phyloP scores from a whole-genome alignment of 1,140 invertebrate genomes.

The Stegodyphus mimosarum region DNA sequence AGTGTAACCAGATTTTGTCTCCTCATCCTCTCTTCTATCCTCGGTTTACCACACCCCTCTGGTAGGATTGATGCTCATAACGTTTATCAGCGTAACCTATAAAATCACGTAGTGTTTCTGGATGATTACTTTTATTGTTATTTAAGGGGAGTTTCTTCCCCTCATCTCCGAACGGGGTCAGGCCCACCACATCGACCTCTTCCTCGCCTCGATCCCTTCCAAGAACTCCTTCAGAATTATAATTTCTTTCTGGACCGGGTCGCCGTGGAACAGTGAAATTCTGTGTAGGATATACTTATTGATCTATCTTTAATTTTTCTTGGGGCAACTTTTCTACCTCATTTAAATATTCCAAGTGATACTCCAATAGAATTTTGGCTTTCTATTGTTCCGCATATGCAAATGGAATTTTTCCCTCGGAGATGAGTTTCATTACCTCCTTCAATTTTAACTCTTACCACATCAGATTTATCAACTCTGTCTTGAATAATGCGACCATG shows the following conservation, averaged over 20 bases:
- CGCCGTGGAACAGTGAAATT: conserved; percentile 47
- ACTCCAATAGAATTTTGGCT: conserved; percentile 91
- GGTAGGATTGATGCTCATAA: conserved; percentile 49
- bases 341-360: conserved; percentile 81
- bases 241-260: conserved; percentile 45
- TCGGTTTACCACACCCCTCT: conserved; percentile 26
- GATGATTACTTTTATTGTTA: conserved; percentile 61
- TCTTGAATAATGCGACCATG: no score
- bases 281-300: conserved; percentile 66
- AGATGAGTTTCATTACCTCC: no score
- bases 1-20: conserved; percentile 34
- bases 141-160: conserved; percentile 35
- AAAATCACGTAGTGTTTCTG: conserved; percentile 60
- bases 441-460: no score
- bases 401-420: no score
- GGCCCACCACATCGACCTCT: conserved; percentile 63
- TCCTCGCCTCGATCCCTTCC: conserved; percentile 63
- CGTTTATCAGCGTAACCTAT: conserved; percentile 54
- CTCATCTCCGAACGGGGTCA: conserved; percentile 35
- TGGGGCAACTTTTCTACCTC: conserved; percentile 94
- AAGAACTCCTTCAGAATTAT: conserved; percentile 63
- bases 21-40: conserved; percentile 39
- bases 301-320: conserved; percentile 95
- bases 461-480: no score
- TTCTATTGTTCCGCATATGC: conserved; percentile 96